Evolutionary conservation across 2,113 vertebrate genomes (phyloP), one percentile per base, ranked within the genome.

Genomic region (Cephalopterus ornatus): DNA sequence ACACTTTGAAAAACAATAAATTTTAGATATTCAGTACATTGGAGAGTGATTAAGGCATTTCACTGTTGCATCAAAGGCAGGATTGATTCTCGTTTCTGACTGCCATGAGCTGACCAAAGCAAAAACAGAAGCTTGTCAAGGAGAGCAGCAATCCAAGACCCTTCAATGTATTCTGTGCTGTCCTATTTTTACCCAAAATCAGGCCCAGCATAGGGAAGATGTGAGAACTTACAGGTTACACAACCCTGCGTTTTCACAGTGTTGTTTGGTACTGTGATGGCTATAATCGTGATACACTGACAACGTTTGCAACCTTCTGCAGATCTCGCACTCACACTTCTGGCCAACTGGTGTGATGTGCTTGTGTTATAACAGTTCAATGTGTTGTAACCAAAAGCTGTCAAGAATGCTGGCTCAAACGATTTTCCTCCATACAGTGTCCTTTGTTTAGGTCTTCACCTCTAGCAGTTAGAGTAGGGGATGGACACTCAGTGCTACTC

Each of bases 271-370:
- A 35, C 76, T 78, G 75, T 0, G 5, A 52, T 93, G 95, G 91
- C 88, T 94, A 20, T 92, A 95, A 97, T 89, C 91, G 92, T 56
- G 95, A 94, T 95, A 95, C 41, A 20, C 85, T 81, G 92, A 96
- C 92, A 97, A 94, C 16, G 22, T 92, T 85, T 84, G 83, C 88
- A 96, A 62, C 73, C 83, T 92, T 82, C 93, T 68, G 56, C 86
- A 92, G 79, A 95, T 95, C 95, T 95, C 95, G 58, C 87, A 39
- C 79, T 95, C 92, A 78, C 95, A 92, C 73, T 94, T 93, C 92
- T 93, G 95, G 83, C 93, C 85, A 82, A 96, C 83, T 87, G 95
- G 91, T 84, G 86, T 9, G 91, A 96, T 89, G 83, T 92, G 91
- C 80, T 87, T 2, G 11, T 89, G 91, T 92, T 96, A 65, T 61